Conservation (phyloP, 1,140 invertebrate species). For the Musca vetustissima region DNA sequence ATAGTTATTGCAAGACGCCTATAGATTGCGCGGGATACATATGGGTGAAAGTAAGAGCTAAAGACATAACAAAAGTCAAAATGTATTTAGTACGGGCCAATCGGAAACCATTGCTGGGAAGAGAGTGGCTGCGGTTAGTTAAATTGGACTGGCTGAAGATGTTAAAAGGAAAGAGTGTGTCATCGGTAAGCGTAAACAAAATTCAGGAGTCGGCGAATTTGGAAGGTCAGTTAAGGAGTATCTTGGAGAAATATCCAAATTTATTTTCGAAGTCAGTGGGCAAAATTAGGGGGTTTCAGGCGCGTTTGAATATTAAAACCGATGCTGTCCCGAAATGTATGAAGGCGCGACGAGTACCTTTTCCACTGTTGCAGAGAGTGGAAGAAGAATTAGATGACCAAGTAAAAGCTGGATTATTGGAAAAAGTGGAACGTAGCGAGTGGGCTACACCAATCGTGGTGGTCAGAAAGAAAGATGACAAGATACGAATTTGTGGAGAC, state of each 20-base stretch:
- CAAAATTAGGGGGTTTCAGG: slow-evolving; percentile 1
- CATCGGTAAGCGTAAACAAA: neutral
- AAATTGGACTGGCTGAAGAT: neutral
- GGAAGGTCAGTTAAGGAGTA: neutral
- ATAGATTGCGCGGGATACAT: no score
- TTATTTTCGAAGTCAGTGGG: neutral
- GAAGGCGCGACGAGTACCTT: slow-evolving; percentile 14
- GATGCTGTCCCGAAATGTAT: slow-evolving; percentile 12
- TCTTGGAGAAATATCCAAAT: slow-evolving; percentile 3
- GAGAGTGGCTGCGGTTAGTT: neutral
- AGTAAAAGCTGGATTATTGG: slow-evolving; percentile 38
- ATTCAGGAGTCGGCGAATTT: neutral
- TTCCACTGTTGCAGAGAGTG: slow-evolving; percentile 15
- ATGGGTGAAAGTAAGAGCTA: no score
- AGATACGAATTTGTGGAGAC: slow-evolving; percentile 37
- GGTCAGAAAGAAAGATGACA: slow-evolving; percentile 53
- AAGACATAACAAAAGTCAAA: neutral
- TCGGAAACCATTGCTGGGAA: neutral
- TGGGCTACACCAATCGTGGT: slow-evolving; percentile 58
- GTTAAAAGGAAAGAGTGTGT: neutral
- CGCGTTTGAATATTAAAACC: slow-evolving; percentile 2
- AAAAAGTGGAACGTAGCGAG: slow-evolving; percentile 34
- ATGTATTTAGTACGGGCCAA: neutral
- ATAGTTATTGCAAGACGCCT: no score
- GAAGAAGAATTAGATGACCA: slow-evolving; percentile 53